phyloP scores from a whole-genome alignment of 2,797 vertebrate species.

The Pseudochromis fuscus region DNA sequence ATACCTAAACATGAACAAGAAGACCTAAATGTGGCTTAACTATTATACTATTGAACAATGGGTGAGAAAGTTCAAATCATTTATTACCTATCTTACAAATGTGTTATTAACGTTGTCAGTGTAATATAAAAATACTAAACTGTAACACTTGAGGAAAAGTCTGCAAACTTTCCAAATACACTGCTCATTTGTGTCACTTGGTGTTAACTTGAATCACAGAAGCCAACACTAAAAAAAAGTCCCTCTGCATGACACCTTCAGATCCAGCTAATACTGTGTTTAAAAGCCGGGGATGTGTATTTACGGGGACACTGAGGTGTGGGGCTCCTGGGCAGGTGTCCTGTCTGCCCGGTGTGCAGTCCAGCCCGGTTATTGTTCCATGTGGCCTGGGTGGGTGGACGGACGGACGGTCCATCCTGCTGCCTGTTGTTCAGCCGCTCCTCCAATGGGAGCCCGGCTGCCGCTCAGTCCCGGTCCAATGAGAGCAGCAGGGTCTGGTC shows the following conservation, averaged over 20 bases:
- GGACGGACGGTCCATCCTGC: slow-evolving; percentile 72
- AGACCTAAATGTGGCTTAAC: too few relatives aligned
- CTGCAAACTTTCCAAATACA: background rate
- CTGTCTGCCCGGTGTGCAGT: slow-evolving; percentile 13
- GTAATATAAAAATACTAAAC: too few relatives aligned
- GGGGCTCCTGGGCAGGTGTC: background rate
- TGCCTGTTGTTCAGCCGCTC: slow-evolving; percentile 81
- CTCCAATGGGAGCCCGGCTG: slow-evolving; percentile 75
- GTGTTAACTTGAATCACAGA: background rate
- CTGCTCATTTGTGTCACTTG: background rate
- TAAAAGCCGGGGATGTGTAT: too few relatives aligned
- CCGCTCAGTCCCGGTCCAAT: slow-evolving; percentile 75
- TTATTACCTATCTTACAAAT: too few relatives aligned
- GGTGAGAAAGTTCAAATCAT: too few relatives aligned
- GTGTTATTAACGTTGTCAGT: too few relatives aligned
- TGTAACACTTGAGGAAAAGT: too few relatives aligned
- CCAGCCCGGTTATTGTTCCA: slow-evolving; percentile 72
- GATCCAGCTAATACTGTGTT: background rate
- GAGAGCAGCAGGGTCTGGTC: slow-evolving; percentile 70
- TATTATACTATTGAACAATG: too few relatives aligned
- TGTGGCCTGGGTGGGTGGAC: slow-evolving; percentile 76
- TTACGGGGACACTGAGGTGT: slow-evolving; percentile 28
- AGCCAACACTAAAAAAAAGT: slow-evolving; percentile 15
- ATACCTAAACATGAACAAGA: too few relatives aligned
- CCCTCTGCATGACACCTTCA: background rate